Base-by-base conservation (phyloP, 2,888 invertebrate genomes). In the Tetramorium bicarinatum region DNA sequence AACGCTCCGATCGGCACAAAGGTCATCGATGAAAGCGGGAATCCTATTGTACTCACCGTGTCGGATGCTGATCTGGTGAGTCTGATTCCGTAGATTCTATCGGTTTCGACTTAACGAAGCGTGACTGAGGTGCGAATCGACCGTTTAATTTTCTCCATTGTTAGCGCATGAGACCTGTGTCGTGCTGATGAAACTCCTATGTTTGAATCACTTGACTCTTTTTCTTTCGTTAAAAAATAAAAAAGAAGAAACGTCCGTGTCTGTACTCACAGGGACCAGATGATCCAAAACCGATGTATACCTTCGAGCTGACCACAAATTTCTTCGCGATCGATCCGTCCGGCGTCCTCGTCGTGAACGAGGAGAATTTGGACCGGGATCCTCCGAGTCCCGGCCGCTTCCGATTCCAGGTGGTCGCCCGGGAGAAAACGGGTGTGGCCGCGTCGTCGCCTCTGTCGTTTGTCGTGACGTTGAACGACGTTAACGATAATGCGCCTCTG, bases 381-480 rank as follows among this genome's bases (percentile, higher is more conserved):
- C 97, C 97, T 0, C 98, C 98, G 0, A 98, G 97, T 93, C 97
- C 97, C 0, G 97, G 97, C 38, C 97, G 97, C 92, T 98, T 97
- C 93, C 97, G 97, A 91, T 98, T 98, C 94, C 98, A 98, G 95
- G 97, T 98, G 71, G 98, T 98, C 7, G 98, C 98, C 0, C 95
- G 98, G 4, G 98, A 98, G 95, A 97, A 96, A 74, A 96, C 96
- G 71, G 97, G 97, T 0, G 96, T 96, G 41, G 98, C 98, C 0
- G 98, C 98, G 2, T 98, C 98, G 86, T 97, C 98, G 7, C 98
- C 98, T 0, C 95, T 97, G 25, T 97, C 97, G 0, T 94, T 98
- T 59, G 96, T 97, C 0, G 98, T 98, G 0, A 96, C 96, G 62
- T 95, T 98, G 83, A 96, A 97, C 85, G 98, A 98, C 94, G 97